These are phyloP conservation scores for Macrochelys suwanniensis DNA, from an alignment of 2,797 vertebrate species.

Conservation along the genomic window DNA sequence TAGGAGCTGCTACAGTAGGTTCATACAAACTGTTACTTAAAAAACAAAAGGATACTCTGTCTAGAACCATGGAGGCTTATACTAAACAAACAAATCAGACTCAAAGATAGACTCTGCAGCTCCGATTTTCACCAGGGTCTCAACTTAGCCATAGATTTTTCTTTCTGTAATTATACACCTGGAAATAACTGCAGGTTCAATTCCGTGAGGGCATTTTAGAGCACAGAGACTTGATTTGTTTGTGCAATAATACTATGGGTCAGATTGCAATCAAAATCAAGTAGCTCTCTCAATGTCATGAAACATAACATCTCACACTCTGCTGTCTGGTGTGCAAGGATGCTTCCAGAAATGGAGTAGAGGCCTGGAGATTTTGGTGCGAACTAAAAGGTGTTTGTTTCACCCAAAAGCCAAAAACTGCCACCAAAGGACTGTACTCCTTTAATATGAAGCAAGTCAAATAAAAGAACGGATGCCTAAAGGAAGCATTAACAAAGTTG, in stretches of 20 bases:
- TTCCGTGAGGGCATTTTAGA: not conserved
- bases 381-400: not conserved
- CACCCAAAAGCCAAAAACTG: too few species aligned
- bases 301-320: not conserved
- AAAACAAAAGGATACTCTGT: not conserved
- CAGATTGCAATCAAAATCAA: not conserved
- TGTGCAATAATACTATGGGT: not conserved
- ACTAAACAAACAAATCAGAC: not conserved
- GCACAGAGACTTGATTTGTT: not conserved
- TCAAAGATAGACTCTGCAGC: not conserved
- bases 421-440: not conserved
- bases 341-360: not conserved
- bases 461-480: not conserved
- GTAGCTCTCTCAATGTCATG: not conserved
- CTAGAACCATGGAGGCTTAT: not conserved
- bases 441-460: not conserved
- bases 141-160: not conserved
- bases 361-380: not conserved
- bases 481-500: not conserved
- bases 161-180: not conserved
- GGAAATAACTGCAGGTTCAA: not conserved
- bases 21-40: not conserved
- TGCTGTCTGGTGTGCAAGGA: not conserved
- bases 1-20: not conserved
- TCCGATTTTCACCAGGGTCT: not conserved